Evolutionary conservation across 2,888 invertebrate species (phyloP).

Genomic region (Myathropa florea): DNA sequence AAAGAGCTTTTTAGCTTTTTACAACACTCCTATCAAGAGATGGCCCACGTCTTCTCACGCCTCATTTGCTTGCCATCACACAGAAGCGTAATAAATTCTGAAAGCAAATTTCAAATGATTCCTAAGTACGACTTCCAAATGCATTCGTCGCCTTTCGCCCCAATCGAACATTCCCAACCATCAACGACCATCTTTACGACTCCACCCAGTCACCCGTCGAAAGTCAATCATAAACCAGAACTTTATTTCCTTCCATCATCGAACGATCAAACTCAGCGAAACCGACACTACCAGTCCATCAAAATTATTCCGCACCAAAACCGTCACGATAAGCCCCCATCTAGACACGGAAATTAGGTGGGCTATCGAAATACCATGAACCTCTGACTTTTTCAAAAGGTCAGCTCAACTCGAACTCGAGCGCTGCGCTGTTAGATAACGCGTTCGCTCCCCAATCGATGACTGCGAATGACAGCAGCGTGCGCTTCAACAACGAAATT

Average conservation of each 20-base stretch:
- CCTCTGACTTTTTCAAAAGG: conserved; percentile 60
- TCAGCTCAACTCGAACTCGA: conserved; percentile 32
- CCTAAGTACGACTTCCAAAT: not conserved
- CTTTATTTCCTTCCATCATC: not conserved
- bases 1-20: too few species aligned
- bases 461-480: not conserved
- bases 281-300: not conserved
- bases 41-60: not conserved
- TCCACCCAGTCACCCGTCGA: not conserved
- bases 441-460: not conserved
- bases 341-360: conserved; percentile 52
- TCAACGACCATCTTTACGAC: not conserved
- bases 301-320: not conserved
- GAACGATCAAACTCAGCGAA: not conserved
- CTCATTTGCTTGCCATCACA: too few species aligned
- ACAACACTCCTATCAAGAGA: too few species aligned
- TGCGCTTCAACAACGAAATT: not conserved
- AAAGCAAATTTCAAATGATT: not conserved
- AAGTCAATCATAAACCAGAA: not conserved
- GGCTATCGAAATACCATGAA: conserved; percentile 54
- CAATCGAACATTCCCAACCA: not conserved
- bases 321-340: conserved; percentile 50
- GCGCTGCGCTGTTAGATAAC: conserved; percentile 45
- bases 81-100: not conserved
- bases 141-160: not conserved